A percentile compares a stretch with the other conserved stretches of the same genome.
Evolutionary conservation across 1,140 invertebrate species (phyloP).

Genomic region (Trialeurodes vaporariorum): DNA sequence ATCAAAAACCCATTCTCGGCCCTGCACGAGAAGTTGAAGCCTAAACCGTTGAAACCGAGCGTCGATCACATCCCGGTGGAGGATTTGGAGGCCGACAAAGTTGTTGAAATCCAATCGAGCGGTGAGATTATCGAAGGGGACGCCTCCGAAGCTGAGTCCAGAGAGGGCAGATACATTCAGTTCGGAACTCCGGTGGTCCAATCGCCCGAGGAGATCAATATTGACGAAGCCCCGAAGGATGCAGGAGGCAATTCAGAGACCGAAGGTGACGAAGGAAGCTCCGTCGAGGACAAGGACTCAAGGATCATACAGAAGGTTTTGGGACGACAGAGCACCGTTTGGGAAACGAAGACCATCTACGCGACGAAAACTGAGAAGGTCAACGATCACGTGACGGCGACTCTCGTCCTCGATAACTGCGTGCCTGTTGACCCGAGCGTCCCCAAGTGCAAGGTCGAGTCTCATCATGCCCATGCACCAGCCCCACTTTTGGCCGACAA

Average conservation of each 20-base stretch:
- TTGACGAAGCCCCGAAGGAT: not conserved
- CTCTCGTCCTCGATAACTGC: conserved; percentile 25
- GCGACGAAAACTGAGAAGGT: conserved; percentile 28
- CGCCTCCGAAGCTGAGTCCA: not conserved
- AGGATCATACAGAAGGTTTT: not conserved
- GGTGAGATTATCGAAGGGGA: too few relatives aligned
- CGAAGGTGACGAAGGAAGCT: too few relatives aligned
- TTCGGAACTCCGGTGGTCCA: not conserved
- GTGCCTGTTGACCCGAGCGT: conserved; percentile 22
- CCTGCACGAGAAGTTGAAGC: not conserved
- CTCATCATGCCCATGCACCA: not conserved
- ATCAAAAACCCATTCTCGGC: not conserved
- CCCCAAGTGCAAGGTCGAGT: conserved; percentile 19
- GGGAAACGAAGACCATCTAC: conserved; percentile 2
- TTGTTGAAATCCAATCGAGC: too few relatives aligned
- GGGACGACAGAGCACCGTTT: conserved; percentile 17
- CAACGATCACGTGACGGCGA: conserved; percentile 26
- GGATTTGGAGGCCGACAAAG: not conserved
- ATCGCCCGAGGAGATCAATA: not conserved
- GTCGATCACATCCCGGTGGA: not conserved
- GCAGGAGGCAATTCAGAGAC: not conserved
- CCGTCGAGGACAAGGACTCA: too few relatives aligned
- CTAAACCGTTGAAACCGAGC: not conserved
- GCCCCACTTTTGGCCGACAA: not conserved
- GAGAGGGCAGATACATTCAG: not conserved